Base-by-base conservation (phyloP, 2,797 vertebrate species). In the Miichthys miiuy region DNA sequence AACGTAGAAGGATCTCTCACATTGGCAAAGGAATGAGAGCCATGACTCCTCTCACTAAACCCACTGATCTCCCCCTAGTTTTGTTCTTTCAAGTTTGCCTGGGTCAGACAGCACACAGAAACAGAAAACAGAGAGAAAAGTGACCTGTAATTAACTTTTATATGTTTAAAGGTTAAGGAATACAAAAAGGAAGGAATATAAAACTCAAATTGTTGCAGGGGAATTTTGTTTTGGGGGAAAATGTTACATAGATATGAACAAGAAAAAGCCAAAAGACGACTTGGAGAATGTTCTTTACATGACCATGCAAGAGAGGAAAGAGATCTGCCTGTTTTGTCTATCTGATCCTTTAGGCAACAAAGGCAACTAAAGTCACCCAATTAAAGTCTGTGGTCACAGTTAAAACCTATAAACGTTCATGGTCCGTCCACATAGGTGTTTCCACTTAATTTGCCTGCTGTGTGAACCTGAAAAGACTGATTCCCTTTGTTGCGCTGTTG, bases 1-100 rank as follows among this genome's bases (percentile, higher is more conserved):
- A 77, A 87, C 71, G 70, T 42, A 67, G 55, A 76, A 76, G 73
- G 76, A 83, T 86, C 16, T 77, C 68, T 77, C 30, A 61, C 34
- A 44, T 54, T 72, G 71, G 50, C 68, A 27, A 74, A 38, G 79
- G 79, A 80, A 13, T 61, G 61, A 52, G 60, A 77, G 48, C 50
- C 10, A 25, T 41, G 68, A 81, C 68, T 71, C 55, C 25, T 77
- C 69, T 60, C 44, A 68, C 68, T 64, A 77, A 80, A 80, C 57
- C 74, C 52, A 86, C 61, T 84, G 66, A 79, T 73, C 73, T 82
- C 51, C 23, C 10, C 44, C 16, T 38, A 38, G 47, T 68, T 81
- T 80, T 88, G 69, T 87, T 85, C 83, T 80, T 47, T 44, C 64
- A 62, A 68, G 61, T 75, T 63, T 54, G 7, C 11, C 44, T n/a